Evolutionary conservation across 2,888 invertebrate species (phyloP).

Genomic region (Thumatha senex): DNA sequence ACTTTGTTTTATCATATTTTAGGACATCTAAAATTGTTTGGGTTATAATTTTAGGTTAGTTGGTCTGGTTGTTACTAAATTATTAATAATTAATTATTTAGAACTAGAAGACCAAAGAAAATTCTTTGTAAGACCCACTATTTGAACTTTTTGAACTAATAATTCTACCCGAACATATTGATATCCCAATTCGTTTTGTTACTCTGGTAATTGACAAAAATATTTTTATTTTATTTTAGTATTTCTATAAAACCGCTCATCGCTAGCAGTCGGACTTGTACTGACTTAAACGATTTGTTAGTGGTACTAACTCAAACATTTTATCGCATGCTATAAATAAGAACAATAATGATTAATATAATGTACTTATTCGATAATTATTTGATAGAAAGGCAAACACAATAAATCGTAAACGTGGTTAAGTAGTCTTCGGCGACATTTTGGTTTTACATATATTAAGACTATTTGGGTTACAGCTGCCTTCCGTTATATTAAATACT

Average conservation of each 20-base stretch:
- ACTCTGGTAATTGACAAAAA: background rate
- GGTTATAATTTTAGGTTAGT: no score
- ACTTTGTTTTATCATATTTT: no score
- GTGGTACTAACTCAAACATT: slow-evolving; percentile 36
- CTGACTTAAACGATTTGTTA: slow-evolving; percentile 10
- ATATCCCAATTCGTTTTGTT: background rate
- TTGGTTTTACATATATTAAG: slow-evolving; percentile 3
- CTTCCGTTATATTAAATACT: no score
- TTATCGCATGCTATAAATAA: slow-evolving; percentile 55
- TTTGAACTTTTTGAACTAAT: no score
- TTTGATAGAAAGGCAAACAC: slow-evolving; percentile 47
- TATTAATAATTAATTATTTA: no score
- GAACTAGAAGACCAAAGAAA: no score
- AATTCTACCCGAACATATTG: no score
- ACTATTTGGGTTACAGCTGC: background rate
- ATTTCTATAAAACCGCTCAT: background rate
- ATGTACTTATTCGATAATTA: slow-evolving; percentile 55
- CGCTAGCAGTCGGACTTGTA: slow-evolving; percentile 8
- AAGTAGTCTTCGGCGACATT: slow-evolving; percentile 46
- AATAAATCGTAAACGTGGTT: slow-evolving; percentile 26
- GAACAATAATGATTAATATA: slow-evolving; percentile 50
- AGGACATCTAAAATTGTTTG: no score
- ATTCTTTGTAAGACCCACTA: no score
- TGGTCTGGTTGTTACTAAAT: no score
- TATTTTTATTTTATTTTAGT: no score